Evolutionary conservation across 2,888 invertebrate genomes (phyloP).

Genomic region (Asteroscopus sphinx): DNA sequence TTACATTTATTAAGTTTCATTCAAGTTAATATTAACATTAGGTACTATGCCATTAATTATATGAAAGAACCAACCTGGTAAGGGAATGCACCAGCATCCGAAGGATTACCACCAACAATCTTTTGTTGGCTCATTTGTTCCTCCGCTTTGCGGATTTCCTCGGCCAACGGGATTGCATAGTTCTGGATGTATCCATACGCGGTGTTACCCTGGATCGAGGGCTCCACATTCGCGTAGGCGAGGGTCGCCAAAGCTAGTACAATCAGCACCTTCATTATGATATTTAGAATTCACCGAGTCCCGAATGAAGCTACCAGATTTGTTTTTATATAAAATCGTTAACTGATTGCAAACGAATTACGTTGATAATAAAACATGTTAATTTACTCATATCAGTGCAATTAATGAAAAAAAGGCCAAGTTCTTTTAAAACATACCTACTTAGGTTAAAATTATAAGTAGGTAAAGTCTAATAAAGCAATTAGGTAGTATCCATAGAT

Average conservation of each 20-base stretch:
- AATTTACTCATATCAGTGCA: too few species aligned
- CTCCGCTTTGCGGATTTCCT: slow-evolving; percentile 67
- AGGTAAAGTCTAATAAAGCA: too few species aligned
- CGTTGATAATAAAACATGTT: too few species aligned
- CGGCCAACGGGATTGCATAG: slow-evolving; percentile 67
- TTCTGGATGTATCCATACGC: slow-evolving; percentile 67
- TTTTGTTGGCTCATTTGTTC: slow-evolving; percentile 61
- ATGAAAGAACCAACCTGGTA: slow-evolving; percentile 64
- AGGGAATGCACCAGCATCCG: slow-evolving; percentile 64
- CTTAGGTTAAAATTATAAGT: not conserved
- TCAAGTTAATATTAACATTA: too few species aligned
- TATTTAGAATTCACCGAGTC: slow-evolving; percentile 18
- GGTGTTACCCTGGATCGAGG: slow-evolving; percentile 43
- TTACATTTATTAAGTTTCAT: too few species aligned
- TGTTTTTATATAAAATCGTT: slow-evolving; percentile 47
- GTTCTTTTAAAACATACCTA: too few species aligned
- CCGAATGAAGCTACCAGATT: slow-evolving; percentile 10
- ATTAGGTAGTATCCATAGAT: too few species aligned
- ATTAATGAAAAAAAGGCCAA: too few species aligned
- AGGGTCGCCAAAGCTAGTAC: slow-evolving; percentile 46
- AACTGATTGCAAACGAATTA: slow-evolving; percentile 32
- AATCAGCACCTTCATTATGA: slow-evolving; percentile 51
- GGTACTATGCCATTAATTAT: too few species aligned
- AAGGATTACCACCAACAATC: slow-evolving; percentile 69
- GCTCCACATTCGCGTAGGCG: slow-evolving; percentile 40